phyloP scores from a whole-genome alignment of 2,888 invertebrate species.

The Drosophila mercatorum region DNA sequence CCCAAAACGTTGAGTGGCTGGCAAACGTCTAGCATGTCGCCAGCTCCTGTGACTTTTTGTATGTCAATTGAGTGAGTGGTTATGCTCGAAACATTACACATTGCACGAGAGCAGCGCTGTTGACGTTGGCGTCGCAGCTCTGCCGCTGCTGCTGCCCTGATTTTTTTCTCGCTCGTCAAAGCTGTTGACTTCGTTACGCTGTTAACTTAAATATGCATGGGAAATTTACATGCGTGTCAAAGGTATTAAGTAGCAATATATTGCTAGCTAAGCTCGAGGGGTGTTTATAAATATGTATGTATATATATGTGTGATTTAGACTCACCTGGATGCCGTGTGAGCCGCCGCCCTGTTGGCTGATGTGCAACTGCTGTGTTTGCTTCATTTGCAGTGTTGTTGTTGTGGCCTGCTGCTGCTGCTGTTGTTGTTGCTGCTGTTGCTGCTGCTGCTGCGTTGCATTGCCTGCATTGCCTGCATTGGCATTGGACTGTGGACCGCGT shows the following conservation, averaged over 20 bases:
- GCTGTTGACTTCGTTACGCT: conserved; percentile 79
- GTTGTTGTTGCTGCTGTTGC: conserved; percentile 66
- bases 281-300: not conserved
- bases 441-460: conserved; percentile 66
- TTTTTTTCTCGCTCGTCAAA: conserved; percentile 59
- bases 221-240: conserved; percentile 78
- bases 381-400: conserved; percentile 91
- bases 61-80: conserved; percentile 53
- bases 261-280: conserved; percentile 60
- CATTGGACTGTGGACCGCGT: conserved; percentile 68
- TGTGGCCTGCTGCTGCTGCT: conserved; percentile 78
- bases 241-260: conserved; percentile 75
- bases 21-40: conserved; percentile 1
- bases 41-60: conserved; percentile 38
- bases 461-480: conserved; percentile 69
- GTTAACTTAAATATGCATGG: conserved; percentile 78
- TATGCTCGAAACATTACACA: conserved; percentile 50
- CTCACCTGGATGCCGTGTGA: conserved; percentile 92
- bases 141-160: conserved; percentile 24
- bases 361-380: conserved; percentile 94
- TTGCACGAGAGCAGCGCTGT: conserved; percentile 28
- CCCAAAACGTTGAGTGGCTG: conserved; percentile 16
- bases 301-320: conserved; percentile 1
- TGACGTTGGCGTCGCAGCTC: conserved; percentile 10
- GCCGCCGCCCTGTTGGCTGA: conserved; percentile 91